These are phyloP conservation scores for Muntiacus muntjak DNA, from an alignment of 2,113 vertebrate species.

Conservation along the genomic window DNA sequence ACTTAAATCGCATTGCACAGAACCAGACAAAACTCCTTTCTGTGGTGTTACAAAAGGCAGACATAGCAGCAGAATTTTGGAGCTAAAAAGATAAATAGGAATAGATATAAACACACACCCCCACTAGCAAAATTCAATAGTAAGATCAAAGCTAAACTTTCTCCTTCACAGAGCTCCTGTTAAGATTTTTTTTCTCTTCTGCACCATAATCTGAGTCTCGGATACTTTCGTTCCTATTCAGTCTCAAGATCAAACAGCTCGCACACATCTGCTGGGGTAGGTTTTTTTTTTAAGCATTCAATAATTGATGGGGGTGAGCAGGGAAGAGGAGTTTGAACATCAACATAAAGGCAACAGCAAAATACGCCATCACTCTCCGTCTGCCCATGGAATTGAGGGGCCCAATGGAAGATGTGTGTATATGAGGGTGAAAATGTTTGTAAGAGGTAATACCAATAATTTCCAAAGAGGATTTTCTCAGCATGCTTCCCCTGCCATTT, in stretches of 20 bases:
- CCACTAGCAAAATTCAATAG: slow-evolving; percentile 25
- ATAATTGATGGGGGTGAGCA: slow-evolving; percentile 65
- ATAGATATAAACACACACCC: slow-evolving; percentile 66
- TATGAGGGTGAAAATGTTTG: neutral
- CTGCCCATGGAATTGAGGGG: slow-evolving; percentile 28
- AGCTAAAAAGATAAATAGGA: slow-evolving; percentile 69
- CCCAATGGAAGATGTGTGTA: neutral
- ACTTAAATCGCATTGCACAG: slow-evolving; percentile 59
- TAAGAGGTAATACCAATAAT: neutral
- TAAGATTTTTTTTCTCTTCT: slow-evolving; percentile 57
- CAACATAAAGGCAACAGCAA: slow-evolving; percentile 73
- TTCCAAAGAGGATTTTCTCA: slow-evolving; percentile 39
- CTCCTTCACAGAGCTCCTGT: slow-evolving; percentile 74
- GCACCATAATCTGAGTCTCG: slow-evolving; percentile 76
- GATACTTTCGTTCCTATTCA: slow-evolving; percentile 77
- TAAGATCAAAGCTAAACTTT: slow-evolving; percentile 81
- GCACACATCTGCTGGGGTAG: slow-evolving; percentile 77
- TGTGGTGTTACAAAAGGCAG: neutral
- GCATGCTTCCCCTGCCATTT: neutral
- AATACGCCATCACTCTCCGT: slow-evolving; percentile 56
- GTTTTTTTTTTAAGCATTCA: slow-evolving; percentile 65
- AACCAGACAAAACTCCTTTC: slow-evolving; percentile 59
- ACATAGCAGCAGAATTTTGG: slow-evolving; percentile 22
- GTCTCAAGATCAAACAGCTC: slow-evolving; percentile 80
- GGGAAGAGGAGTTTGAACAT: slow-evolving; percentile 56